Evolutionary conservation across 1,140 invertebrate genomes (phyloP).

Genomic region (Carcinoscorpius rotundicauda): DNA sequence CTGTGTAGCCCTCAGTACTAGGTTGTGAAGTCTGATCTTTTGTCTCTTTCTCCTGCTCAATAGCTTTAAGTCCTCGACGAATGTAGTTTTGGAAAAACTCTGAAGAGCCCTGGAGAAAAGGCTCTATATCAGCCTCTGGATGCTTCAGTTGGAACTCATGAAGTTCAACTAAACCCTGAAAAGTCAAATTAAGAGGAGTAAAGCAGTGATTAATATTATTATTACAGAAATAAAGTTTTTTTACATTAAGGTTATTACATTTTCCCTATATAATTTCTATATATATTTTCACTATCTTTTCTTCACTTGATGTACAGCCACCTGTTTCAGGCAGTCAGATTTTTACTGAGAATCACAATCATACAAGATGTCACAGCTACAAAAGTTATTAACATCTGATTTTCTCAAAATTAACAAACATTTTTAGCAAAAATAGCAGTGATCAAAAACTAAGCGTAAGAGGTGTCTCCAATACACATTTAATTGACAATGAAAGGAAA

Average conservation of each 20-base stretch:
- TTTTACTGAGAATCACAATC: too few species aligned
- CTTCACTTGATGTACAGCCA: too few species aligned
- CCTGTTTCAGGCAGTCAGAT: too few species aligned
- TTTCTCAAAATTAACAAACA: conserved; percentile 2
- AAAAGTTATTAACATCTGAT: background rate
- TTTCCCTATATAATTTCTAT: background rate
- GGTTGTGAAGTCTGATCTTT: background rate
- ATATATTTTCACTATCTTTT: too few species aligned
- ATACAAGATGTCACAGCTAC: too few species aligned
- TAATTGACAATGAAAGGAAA: too few species aligned
- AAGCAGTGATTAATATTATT: background rate
- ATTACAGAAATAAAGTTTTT: conserved; percentile 5
- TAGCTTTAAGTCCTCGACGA: conserved; percentile 66
- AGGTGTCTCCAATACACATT: too few species aligned
- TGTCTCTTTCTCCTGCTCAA: conserved; percentile 30
- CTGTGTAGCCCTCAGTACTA: too few species aligned
- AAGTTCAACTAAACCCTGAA: conserved; percentile 60
- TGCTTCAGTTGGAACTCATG: conserved; percentile 82
- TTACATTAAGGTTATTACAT: background rate
- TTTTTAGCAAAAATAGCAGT: too few species aligned
- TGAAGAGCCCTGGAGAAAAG: conserved; percentile 74
- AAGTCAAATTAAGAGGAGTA: background rate
- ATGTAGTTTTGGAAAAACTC: conserved; percentile 88
- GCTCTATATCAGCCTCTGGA: conserved; percentile 81
- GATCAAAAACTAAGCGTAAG: too few species aligned